Base-by-base conservation (phyloP, 2,888 invertebrate genomes). In the Eulithis prunata region DNA sequence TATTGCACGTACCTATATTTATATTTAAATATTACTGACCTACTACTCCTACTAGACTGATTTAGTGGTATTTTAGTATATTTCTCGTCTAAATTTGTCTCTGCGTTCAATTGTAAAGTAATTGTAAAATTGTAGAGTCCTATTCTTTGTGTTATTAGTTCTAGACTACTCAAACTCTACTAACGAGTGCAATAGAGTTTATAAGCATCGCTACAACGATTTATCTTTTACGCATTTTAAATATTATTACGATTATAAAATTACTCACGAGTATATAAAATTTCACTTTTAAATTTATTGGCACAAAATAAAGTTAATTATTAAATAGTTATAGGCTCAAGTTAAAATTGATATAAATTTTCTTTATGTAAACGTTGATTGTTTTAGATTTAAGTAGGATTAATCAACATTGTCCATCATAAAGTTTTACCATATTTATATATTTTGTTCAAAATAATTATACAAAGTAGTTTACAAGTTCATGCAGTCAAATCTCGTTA, bases 401-500 rank as follows among this genome's bases (percentile, higher is more conserved):
- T 67, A 71, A 62, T 52, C 61, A 65, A 66, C 54, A 69, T 69
- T 71, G 64, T 72, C 67, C 59, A 68, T 57, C 36, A 55, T 62
- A 62, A 55, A 53, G 53, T 65, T 58, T 66, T 69, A 65, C 62
- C 65, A 43, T 58, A 54, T 68, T 67, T 62, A 56, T 72, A 72
- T 79, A 73, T 69, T 76, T 78, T 75, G 76, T 71, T 81, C 75
- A 72, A 73, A 72, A 66, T 64, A 59, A 62, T 21, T 67, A 68
- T 68, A 59, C 10, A 11, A 47, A 53, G 53, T 59, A 62, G 62
- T 68, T 73, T 71, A 73, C 72, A 68, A 82, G 87, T 91, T 93
- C 91, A 91, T 93, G 93, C 94, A 94, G 94, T 94, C 93, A 94
- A 94, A 95, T 95, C 95, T 95, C 95, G 95, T 95, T 95, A 95